Conservation (phyloP, 2,888 invertebrate species). For the Stictocephala bisonia region DNA sequence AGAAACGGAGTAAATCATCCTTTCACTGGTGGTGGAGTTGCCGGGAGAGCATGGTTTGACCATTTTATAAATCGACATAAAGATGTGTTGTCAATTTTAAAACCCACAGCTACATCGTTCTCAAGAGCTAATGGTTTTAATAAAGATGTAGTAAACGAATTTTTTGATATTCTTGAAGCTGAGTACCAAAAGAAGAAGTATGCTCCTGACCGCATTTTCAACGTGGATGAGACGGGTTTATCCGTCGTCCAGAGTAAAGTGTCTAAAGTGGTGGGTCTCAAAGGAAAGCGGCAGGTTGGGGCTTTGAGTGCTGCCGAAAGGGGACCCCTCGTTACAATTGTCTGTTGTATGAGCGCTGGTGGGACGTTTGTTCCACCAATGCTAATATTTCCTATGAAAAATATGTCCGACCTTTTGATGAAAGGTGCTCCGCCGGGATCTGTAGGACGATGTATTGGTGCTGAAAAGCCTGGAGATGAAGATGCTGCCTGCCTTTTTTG, state of each 20-base stretch:
- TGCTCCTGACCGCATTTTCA: conserved; percentile 56
- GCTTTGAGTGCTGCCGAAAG: conserved; percentile 61
- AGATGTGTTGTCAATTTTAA: conserved; percentile 46
- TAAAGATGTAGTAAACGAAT: conserved; percentile 28
- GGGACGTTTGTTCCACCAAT: conserved; percentile 62
- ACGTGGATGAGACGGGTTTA: conserved; percentile 63
- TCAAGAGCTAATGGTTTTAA: conserved; percentile 50
- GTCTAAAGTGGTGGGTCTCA: conserved; percentile 57
- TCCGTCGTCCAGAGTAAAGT: conserved; percentile 60
- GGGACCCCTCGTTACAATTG: conserved; percentile 60
- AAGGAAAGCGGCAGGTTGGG: conserved; percentile 62
- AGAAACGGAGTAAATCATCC: conserved; percentile 51
- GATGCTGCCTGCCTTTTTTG: conserved; percentile 25
- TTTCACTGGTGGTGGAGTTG: conserved; percentile 41
- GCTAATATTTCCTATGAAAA: conserved; percentile 61
- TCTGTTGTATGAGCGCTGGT: conserved; percentile 60
- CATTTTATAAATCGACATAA: conserved; percentile 50
- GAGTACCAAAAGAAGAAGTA: conserved; percentile 54
- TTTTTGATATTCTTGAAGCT: conserved; percentile 46
- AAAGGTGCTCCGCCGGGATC: conserved; percentile 60
- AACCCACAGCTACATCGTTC: conserved; percentile 49
- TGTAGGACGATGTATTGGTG: conserved; percentile 53
- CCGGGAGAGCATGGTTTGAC: conserved; percentile 49
- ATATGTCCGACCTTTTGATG: conserved; percentile 60
- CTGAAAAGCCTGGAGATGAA: not conserved